phyloP scores from a whole-genome alignment of 2,888 invertebrate species.

The Apamea crenata region DNA sequence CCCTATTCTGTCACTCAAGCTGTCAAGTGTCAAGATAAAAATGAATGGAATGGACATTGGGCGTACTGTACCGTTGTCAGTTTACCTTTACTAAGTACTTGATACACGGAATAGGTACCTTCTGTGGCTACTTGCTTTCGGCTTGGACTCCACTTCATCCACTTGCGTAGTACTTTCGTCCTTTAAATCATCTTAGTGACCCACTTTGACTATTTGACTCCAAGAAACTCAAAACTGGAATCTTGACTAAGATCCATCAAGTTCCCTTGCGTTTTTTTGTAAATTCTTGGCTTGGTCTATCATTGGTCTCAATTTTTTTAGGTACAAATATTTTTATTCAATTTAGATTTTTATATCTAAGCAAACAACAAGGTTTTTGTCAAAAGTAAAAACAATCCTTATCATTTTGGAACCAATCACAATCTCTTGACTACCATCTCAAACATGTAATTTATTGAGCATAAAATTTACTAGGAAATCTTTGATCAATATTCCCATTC shows the following conservation, averaged over 20 bases:
- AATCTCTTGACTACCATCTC: neutral
- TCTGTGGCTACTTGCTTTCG: neutral
- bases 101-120: neutral
- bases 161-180: neutral
- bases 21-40: conserved; percentile 30
- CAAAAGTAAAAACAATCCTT: neutral
- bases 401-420: conserved; percentile 5
- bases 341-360: neutral
- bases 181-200: neutral
- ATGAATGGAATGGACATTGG: neutral
- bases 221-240: neutral
- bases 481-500: neutral
- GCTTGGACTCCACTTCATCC: neutral
- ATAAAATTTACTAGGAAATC: neutral
- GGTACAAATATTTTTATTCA: neutral
- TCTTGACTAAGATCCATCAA: neutral
- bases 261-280: neutral
- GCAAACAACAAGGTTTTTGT: neutral
- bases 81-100: neutral
- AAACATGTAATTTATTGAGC: neutral
- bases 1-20: neutral
- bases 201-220: neutral
- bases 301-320: neutral
- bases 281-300: neutral
- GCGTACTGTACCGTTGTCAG: neutral